Percentiles rank a stretch among this genome's conserved stretches.
Evolutionary conservation across 2,113 vertebrate species (phyloP).

Genomic region (Orthonyx spaldingii): DNA sequence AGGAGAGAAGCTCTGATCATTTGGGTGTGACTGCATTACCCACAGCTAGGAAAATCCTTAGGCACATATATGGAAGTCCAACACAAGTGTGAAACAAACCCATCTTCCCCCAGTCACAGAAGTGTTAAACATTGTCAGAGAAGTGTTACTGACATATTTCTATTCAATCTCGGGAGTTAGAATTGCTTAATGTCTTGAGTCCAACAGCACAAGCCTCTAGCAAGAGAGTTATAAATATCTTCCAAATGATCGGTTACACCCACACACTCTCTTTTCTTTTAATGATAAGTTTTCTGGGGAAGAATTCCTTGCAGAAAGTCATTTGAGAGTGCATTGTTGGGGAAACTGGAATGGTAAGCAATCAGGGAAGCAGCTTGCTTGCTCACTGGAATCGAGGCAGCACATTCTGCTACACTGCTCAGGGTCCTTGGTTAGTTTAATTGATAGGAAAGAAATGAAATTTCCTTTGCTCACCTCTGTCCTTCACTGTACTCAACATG

Average conservation of each 20-base stretch:
- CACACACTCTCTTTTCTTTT: neutral
- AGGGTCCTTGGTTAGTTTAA: neutral
- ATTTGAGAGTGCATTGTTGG: accelerated
- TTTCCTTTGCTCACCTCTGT: neutral
- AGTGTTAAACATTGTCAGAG: neutral
- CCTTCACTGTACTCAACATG: neutral
- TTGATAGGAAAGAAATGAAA: neutral
- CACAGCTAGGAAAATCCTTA: neutral
- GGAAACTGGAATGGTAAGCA: neutral
- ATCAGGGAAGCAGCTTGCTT: neutral
- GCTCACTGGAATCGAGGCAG: neutral
- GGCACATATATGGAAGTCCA: neutral
- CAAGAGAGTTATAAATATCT: neutral
- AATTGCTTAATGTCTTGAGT: neutral
- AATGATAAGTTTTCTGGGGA: neutral
- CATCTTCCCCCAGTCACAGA: neutral
- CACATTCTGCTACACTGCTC: accelerated
- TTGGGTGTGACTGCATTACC: neutral
- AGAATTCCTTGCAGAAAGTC: neutral
- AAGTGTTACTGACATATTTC: neutral
- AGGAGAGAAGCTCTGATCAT: neutral
- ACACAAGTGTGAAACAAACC: neutral
- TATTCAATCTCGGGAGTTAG: neutral
- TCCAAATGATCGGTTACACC: neutral
- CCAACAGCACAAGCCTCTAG: neutral